Percentiles rank a stretch among this genome's conserved stretches.
Conservation (phyloP, 2,888 invertebrate species). For the Brachyptera risi region DNA sequence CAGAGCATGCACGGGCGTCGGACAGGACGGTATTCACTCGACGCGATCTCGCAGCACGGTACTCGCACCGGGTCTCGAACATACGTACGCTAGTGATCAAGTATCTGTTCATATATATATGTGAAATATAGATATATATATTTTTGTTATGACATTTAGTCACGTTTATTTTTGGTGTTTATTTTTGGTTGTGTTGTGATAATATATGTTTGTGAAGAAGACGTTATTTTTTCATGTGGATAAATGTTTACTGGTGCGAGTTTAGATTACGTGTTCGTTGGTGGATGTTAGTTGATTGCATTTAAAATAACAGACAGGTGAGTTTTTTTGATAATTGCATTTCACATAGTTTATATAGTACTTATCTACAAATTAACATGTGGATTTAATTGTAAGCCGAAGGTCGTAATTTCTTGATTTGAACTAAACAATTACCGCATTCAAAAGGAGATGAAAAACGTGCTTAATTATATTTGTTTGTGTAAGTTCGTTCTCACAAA, state of each 20-base stretch:
- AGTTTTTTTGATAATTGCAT: not conserved
- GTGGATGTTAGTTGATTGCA: not conserved
- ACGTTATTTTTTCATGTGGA: not conserved
- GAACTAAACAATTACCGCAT: too few species aligned
- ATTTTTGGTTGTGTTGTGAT: not conserved
- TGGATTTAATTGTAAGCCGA: too few species aligned
- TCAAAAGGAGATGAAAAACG: too few species aligned
- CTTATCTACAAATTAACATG: too few species aligned
- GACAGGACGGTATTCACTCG: not conserved
- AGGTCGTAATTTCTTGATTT: too few species aligned
- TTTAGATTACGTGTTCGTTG: not conserved
- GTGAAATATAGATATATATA: too few species aligned
- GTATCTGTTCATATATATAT: not conserved
- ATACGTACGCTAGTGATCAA: not conserved
- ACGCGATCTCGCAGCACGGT: too few species aligned
- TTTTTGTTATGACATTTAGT: too few species aligned
- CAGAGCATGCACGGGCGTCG: not conserved
- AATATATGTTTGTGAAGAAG: not conserved
- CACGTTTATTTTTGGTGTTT: not conserved
- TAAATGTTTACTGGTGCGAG: not conserved
- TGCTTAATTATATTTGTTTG: too few species aligned
- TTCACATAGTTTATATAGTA: too few species aligned
- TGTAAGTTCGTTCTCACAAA: too few species aligned
- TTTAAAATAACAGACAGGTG: not conserved
- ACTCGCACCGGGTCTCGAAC: not conserved